Evolutionary conservation across 1,140 invertebrate species (phyloP), one percentile per base, ranked within the genome.

Genomic region (Campodea augens): DNA sequence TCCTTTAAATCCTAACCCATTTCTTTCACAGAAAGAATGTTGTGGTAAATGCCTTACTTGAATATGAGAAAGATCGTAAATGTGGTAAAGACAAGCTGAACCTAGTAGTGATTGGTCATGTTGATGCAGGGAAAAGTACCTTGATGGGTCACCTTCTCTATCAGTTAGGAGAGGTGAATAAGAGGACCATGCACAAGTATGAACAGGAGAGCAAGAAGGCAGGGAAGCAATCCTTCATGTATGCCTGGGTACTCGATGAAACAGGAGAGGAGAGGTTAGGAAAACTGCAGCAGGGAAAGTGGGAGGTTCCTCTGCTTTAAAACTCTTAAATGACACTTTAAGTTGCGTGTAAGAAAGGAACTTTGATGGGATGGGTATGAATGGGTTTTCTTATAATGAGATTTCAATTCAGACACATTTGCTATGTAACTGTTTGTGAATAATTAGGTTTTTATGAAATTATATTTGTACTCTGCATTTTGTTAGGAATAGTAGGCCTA

Each of bases 161-260:
- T 57, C 75, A 82, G 51, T 62, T 97, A 18, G 92, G 91, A 15
- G 78, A 84, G 62, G 87, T 99, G 1, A 80, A 81, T 27, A 78
- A 90, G 54, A 82, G 81, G 58, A 71, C 78, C 0, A 87, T 99
- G 72, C 91, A 97, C 60, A 97, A 96, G 61, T 93, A 95, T 71
- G 91, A 97, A 60, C 86, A 91, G 57, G 93, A 99, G 56, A 93
- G 93, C 41, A 88, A 89, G 58, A 97, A 98, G 61, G 64, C 92
- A 51, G 96, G 96, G 0, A 99, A 99, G 65, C 86, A 93, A 52
- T 95, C 90, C 38, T 99, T 98, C 57, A 83, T 88, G 65, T 98
- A 88, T 68, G 95, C 95, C 13, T 99, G 95, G 95, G 88, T 98
- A 7, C 65, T 99, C n/a, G 96, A 99, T 68, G 91, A 98, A 68